A percentile compares a stretch with the other conserved stretches of the same genome.
Conservation (phyloP, 2,113 vertebrate genomes). For the Pterocles orientalis region DNA sequence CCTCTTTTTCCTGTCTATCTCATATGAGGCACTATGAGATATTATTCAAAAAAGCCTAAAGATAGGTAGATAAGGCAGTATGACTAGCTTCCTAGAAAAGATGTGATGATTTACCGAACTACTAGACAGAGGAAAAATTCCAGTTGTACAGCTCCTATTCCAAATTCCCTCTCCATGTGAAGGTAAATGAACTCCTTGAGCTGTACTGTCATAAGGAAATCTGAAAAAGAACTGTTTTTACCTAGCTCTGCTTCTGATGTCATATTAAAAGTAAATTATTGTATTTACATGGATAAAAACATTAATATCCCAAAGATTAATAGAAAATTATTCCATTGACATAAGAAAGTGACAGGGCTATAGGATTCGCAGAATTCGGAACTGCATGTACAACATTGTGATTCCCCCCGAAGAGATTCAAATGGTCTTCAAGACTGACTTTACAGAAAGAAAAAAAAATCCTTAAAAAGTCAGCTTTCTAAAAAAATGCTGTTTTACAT, state of each 20-base stretch:
- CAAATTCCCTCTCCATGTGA: not conserved
- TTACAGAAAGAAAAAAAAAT: not conserved
- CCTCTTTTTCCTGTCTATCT: not conserved
- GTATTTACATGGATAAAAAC: not conserved
- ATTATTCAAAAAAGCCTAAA: not conserved
- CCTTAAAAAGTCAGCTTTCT: not conserved
- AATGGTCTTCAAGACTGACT: not conserved
- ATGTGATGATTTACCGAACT: not conserved
- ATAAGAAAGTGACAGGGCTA: not conserved
- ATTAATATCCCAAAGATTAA: not conserved
- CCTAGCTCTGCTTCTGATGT: not conserved
- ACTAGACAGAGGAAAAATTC: not conserved
- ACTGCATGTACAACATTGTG: not conserved
- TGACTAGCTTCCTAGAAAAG: not conserved
- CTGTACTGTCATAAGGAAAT: not conserved
- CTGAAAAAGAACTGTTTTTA: not conserved
- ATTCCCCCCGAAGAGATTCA: not conserved
- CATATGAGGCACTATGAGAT: not conserved
- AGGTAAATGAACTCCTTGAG: not conserved
- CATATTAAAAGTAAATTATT: not conserved
- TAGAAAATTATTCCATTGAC: not conserved
- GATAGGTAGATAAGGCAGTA: not conserved
- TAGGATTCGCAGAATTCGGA: not conserved
- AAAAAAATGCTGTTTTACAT: not conserved
- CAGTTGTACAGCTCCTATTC: not conserved